Evolutionary conservation across 2,888 invertebrate species (phyloP).

Genomic region (Protophormia terraenovae): DNA sequence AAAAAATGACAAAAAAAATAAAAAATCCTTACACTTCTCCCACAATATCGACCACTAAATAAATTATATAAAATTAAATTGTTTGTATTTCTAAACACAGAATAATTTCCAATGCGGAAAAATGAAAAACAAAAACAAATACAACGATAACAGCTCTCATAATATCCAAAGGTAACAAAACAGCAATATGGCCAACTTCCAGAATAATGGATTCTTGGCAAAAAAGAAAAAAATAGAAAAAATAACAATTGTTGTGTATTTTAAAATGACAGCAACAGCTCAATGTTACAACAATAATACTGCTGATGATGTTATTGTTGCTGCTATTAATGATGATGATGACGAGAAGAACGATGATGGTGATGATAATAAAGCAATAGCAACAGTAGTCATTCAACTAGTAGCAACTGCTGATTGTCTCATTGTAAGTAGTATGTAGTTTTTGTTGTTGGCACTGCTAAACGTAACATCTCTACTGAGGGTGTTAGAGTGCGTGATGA

Average conservation of each 20-base stretch:
- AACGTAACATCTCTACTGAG: background rate
- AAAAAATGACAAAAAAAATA: background rate
- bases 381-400: conserved; percentile 34
- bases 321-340: background rate
- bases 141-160: background rate
- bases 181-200: conserved; percentile 27
- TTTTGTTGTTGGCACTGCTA: background rate
- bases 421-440: background rate
- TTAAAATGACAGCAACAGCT: conserved; percentile 33
- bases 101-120: background rate
- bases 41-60: background rate
- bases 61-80: background rate
- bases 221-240: background rate
- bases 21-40: background rate
- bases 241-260: conserved; percentile 4
- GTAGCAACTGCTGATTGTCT: background rate
- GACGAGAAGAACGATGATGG: background rate
- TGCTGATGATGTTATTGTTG: background rate
- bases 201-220: background rate
- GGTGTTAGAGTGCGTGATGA: background rate
- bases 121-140: background rate
- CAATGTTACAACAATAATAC: conserved; percentile 6
- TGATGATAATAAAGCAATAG: conserved; percentile 6
- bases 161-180: background rate
- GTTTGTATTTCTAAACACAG: background rate